Percentiles rank a stretch among this genome's conserved stretches.
phyloP scores from a whole-genome alignment of 2,888 invertebrate genomes.

The Torymus tubicola region DNA sequence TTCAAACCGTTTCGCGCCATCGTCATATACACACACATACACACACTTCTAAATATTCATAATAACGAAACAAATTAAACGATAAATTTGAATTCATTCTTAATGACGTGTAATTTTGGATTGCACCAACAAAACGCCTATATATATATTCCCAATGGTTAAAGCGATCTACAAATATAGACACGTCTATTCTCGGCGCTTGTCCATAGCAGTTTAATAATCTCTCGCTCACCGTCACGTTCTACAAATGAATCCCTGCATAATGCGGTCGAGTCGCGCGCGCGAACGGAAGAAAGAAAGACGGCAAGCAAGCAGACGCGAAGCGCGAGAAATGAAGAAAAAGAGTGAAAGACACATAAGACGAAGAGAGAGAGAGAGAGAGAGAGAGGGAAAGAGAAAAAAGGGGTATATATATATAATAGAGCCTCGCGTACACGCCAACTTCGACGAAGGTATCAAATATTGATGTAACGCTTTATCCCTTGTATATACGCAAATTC shows the following conservation, averaged over 20 bases:
- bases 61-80: no score
- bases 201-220: slow-evolving; percentile 32
- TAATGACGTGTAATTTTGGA: no score
- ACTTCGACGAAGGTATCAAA: slow-evolving; percentile 46
- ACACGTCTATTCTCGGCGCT: slow-evolving; percentile 13
- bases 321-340: not conserved
- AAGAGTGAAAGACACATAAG: not conserved
- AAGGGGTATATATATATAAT: slow-evolving; percentile 22
- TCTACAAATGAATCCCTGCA: slow-evolving; percentile 16
- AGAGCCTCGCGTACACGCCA: not conserved
- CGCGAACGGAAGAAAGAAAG: slow-evolving; percentile 2
- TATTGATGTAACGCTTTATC: slow-evolving; percentile 53
- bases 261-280: slow-evolving; percentile 7
- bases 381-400: not conserved
- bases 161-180: slow-evolving; percentile 16
- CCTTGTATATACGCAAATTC: slow-evolving; percentile 30
- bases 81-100: no score
- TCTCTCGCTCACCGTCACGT: not conserved
- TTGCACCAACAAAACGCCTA: not conserved
- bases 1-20: no score
- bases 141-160: not conserved
- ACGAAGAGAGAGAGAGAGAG: no score
- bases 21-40: no score
- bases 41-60: no score
- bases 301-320: not conserved